phyloP scores from a whole-genome alignment of 2,888 invertebrate species.

The Phragmatobia fuliginosa region DNA sequence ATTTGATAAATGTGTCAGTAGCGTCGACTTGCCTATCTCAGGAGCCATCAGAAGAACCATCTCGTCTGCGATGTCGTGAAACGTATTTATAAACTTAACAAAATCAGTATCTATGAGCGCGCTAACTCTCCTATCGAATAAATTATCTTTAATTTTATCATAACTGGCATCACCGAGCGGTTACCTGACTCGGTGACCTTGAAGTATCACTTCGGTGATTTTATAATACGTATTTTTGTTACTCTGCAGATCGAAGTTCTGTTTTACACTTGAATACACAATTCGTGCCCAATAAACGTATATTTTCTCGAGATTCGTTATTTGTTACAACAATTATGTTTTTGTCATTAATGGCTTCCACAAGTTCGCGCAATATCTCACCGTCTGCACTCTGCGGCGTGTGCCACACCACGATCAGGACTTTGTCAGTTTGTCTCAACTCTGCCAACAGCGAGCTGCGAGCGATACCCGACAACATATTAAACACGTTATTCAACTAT shows the following conservation, averaged over 20 bases:
- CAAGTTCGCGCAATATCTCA: neutral
- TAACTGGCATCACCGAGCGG: neutral
- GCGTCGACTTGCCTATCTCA: conserved; percentile 30
- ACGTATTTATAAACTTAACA: too few species aligned
- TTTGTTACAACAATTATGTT: neutral
- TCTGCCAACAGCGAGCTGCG: neutral
- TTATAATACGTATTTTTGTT: neutral
- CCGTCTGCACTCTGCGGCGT: neutral
- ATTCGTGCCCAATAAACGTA: neutral
- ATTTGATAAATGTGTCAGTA: conserved; percentile 20
- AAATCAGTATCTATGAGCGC: too few species aligned
- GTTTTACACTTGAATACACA: neutral
- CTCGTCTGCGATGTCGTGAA: too few species aligned
- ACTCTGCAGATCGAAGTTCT: neutral
- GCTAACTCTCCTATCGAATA: neutral
- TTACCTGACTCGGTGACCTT: too few species aligned
- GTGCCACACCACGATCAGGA: neutral
- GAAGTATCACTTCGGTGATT: neutral
- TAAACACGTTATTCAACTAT: neutral
- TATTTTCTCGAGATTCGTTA: neutral
- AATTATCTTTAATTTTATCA: neutral
- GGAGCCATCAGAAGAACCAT: neutral
- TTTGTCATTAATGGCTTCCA: neutral
- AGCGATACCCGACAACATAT: neutral
- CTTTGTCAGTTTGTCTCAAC: neutral